Conservation (phyloP, 2,113 vertebrate genomes). For the Rana temporaria region DNA sequence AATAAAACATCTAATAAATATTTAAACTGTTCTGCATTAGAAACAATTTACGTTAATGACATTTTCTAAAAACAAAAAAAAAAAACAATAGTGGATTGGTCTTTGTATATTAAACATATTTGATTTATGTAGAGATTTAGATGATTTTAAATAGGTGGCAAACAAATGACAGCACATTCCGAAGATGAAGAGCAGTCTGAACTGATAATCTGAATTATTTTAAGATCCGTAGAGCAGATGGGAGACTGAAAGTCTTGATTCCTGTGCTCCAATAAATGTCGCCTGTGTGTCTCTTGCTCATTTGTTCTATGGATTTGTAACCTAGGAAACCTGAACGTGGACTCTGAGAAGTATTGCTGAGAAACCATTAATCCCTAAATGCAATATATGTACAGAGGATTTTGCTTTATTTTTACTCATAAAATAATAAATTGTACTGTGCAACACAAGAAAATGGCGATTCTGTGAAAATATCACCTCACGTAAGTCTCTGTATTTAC, state of each 20-base stretch:
- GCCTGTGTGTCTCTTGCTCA: conserved; percentile 30
- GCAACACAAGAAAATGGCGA: not conserved
- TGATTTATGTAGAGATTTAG: not conserved
- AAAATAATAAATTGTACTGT: not conserved
- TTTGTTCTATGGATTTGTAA: conserved; percentile 45
- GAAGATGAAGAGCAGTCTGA: not conserved
- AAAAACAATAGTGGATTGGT: not conserved
- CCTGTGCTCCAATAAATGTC: conserved; percentile 3
- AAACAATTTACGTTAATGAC: not conserved
- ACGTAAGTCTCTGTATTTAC: not conserved
- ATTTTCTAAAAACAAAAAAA: not conserved
- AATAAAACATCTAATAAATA: not conserved
- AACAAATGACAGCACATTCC: not conserved
- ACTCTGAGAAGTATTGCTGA: conserved; percentile 21
- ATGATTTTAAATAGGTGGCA: not conserved
- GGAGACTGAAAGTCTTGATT: conserved; percentile 28
- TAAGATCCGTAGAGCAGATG: conserved; percentile 21
- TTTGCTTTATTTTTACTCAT: not conserved
- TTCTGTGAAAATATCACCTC: not conserved
- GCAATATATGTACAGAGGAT: not conserved
- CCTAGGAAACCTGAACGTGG: conserved; percentile 37
- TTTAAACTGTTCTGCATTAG: not conserved
- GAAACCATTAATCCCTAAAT: conserved; percentile 21
- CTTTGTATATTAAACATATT: not conserved
- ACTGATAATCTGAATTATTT: conserved; percentile 11